Evolutionary conservation across 2,797 vertebrate species (phyloP), one percentile per base, ranked within the genome.

Genomic region (Takifugu ocellatus): DNA sequence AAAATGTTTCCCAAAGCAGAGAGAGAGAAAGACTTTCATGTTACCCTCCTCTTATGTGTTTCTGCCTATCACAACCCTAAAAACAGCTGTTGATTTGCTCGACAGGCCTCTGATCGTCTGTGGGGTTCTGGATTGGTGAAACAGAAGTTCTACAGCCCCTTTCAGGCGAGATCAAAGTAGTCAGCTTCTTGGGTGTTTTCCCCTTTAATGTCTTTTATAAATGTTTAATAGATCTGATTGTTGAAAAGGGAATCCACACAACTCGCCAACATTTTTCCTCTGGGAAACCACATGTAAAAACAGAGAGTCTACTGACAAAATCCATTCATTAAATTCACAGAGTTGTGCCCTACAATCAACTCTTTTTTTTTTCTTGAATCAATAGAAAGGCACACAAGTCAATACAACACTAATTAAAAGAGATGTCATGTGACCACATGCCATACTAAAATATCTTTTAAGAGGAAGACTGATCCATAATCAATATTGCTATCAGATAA

Each of bases 61-160:
- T 76, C 48, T 74, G 70, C 76, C 72, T 75, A 79, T 83, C 57
- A 49, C 54, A 65, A 80, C 72, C 63, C 59, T 33, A 51, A 53
- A 72, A 83, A 78, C 89, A 90, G 87, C 85, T 87, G 88, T 70
- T 51, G 39, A 49, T 60, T 54, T 51, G 54, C 65, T 68, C 68
- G 75, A 86, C 81, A 87, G 71, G 81, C 78, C 79, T 78, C 72
- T 79, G 83, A 82, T 87, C 80, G 86, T 89, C 82, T 74, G 67
- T 54, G 63, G 39, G 76, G 78, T 73, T 73, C 68, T 53, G 55
- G 56, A 77, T 65, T 53, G 72, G 61, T 51, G 16, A 74, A 85
- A 75, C 73, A 39, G 36, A 39, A 1, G 12, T 39, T 39, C 36
- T 14, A 39, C 36, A 14, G 36, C 36, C 36, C 8, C 36, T 39